Conservation (phyloP, 2,113 vertebrate species). For the Dicentrarchus labrax region DNA sequence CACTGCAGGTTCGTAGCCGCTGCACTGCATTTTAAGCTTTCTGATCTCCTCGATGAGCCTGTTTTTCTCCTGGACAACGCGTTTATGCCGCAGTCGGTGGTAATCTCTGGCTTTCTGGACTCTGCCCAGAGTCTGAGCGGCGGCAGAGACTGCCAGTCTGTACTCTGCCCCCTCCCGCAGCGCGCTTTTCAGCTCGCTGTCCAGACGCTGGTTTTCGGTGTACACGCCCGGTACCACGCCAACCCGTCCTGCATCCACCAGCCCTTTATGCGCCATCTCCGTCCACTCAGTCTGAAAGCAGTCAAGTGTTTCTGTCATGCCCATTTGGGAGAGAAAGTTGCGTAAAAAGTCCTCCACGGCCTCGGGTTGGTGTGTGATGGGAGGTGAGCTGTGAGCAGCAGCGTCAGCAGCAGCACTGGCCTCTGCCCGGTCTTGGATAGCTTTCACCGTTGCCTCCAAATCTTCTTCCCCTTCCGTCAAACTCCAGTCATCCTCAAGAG, state of each 20-base stretch:
- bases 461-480: constrained; percentile 87
- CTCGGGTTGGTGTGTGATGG: constrained; percentile 66
- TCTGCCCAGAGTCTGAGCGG: constrained; percentile 83
- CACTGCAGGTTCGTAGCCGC: constrained; percentile 85
- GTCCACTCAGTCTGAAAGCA: constrained; percentile 95
- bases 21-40: constrained; percentile 89
- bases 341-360: constrained; percentile 89
- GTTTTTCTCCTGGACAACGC: constrained; percentile 89
- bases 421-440: constrained; percentile 76
- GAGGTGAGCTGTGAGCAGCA: neutral
- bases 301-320: constrained; percentile 91
- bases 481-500: constrained; percentile 82
- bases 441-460: constrained; percentile 82
- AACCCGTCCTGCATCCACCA: constrained; percentile 57
- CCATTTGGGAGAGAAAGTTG: constrained; percentile 90
- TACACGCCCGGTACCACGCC: constrained; percentile 86
- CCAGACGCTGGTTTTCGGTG: constrained; percentile 84
- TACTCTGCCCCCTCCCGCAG: constrained; percentile 86
- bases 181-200: constrained; percentile 83
- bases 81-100: constrained; percentile 89
- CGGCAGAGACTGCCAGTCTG: constrained; percentile 79
- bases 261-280: constrained; percentile 86
- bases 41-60: constrained; percentile 88
- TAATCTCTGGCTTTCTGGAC: constrained; percentile 88
- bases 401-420: constrained; percentile 56